Evolutionary conservation across 1,140 invertebrate genomes (phyloP), one percentile per base, ranked within the genome.

Genomic region (Eciton burchellii): DNA sequence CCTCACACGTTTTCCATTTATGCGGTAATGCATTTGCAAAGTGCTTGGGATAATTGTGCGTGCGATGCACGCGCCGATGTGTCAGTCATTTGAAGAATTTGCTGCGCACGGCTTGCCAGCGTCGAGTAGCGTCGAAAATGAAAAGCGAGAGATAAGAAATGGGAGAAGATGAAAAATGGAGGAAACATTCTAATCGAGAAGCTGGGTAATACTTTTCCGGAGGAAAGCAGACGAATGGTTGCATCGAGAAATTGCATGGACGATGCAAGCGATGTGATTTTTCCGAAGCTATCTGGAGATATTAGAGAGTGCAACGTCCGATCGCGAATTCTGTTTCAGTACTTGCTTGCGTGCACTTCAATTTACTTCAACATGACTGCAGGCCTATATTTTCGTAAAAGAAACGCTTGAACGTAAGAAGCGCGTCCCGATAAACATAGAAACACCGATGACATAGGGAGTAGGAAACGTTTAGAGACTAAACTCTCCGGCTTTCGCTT

Each of bases 401-500:
- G 41, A 1, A 57, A 72, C 56, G 5, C n/a, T 72, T 72, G 19
- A 71, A 57, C 35, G 52, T 26, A 35, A 35, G 21, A 29, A 35
- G 35, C 56, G 4, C 21, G 12, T 72, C 19, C 14, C 1, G 57
- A n/a, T 72, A 72, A 72, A 43, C 57, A 72, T 43, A 57, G 35
- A 57, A 43, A 71, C 24, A 47, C 11, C 24, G 6, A 41, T 52
- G 56, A n/a, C 41, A 35, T 35, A 41, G 41, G 29, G 56, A 72
- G 21, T 71, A 41, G 21, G 3, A 57, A 72, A 72, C 8, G 12
- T 72, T 41, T 14, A 11, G 24, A 72, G 24, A 16, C 54, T 16
- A 5, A 71, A 71, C 49, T 71, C 66, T 70, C 52, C 54, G 47
- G 54, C 49, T 56, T 71, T 71, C 68, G 54, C 29, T 35, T 35